Evolutionary conservation across 2,888 invertebrate species (phyloP), one percentile per base, ranked within the genome.

Genomic region (Mellilla xanthometata): DNA sequence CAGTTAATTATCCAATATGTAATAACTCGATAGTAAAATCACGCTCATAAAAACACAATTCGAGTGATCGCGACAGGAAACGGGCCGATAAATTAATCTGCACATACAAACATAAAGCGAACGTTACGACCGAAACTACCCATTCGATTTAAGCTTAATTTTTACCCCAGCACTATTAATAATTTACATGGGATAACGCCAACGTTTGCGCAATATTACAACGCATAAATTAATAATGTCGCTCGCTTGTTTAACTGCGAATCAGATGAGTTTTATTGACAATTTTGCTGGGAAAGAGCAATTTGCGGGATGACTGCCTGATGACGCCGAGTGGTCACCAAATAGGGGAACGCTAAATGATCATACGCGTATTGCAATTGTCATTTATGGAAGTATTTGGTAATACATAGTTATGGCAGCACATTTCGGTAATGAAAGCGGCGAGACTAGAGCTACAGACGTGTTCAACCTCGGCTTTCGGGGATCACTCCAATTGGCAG

Each of bases 181-280:
- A 88, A 87, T 87, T 88, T 84, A 87, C 83, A 81, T 75, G 75
- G 85, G 81, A 84, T 85, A 87, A 84, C 81, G 85, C 79, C 73
- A 81, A 77, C 84, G 83, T 78, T 81, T 84, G 85, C 85, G 80
- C 85, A 81, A 87, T 89, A 88, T 89, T 89, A 89, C 87, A 86
- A 76, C 78, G 82, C 89, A 88, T 89, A 89, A 89, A 88, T 89
- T 89, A 88, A 89, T 89, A 87, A 88, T 86, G 86, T 83, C 82
- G 81, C 76, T 80, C 85, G 88, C 87, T 81, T 88, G 86, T 88
- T 89, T 87, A 86, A 87, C 87, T 89, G 87, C 87, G 89, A 89
- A 87, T 88, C 87, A 82, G 87, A 88, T 87, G 88, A 88, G 84
- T 89, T 89, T 89, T 89, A 89, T 89, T 89, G 89, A 86, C 89